phyloP scores from a whole-genome alignment of 1,140 invertebrate genomes.

The Ectropis grisescens region DNA sequence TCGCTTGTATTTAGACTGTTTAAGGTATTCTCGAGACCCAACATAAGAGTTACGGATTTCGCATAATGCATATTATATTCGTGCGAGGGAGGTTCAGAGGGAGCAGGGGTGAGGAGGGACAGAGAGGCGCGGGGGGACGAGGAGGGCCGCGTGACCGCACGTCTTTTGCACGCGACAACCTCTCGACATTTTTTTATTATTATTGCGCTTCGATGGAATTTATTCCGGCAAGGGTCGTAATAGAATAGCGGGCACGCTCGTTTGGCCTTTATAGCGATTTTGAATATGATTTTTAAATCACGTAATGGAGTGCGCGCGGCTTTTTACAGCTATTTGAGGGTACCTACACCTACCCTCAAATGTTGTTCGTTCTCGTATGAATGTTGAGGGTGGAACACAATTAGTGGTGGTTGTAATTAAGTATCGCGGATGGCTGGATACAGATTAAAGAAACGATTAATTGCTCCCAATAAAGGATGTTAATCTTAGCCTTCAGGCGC shows the following conservation, averaged over 20 bases:
- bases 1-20: constrained; percentile 6
- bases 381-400: background rate
- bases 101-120: constrained; percentile 8
- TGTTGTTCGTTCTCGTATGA: too few species aligned
- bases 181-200: constrained; percentile 69
- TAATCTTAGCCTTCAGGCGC: constrained; percentile 48
- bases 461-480: constrained; percentile 38
- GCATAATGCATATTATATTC: constrained; percentile 69
- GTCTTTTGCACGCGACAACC: constrained; percentile 66
- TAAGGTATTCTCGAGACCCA: constrained; percentile 45
- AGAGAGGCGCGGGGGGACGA: constrained; percentile 6
- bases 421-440: constrained; percentile 33
- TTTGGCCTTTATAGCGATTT: constrained; percentile 40
- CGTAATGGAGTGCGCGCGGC: constrained; percentile 51
- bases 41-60: constrained; percentile 66
- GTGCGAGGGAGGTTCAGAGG: constrained; percentile 17
- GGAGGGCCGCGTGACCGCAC: constrained; percentile 48
- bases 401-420: constrained; percentile 11
- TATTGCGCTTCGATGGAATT: constrained; percentile 67
- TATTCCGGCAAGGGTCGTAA: constrained; percentile 44
- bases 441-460: constrained; percentile 52
- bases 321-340: constrained; percentile 19
- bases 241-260: constrained; percentile 45
- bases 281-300: constrained; percentile 66
- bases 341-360: background rate